phyloP scores from a whole-genome alignment of 2,797 vertebrate species.

The Oceanodroma leucorhoa region DNA sequence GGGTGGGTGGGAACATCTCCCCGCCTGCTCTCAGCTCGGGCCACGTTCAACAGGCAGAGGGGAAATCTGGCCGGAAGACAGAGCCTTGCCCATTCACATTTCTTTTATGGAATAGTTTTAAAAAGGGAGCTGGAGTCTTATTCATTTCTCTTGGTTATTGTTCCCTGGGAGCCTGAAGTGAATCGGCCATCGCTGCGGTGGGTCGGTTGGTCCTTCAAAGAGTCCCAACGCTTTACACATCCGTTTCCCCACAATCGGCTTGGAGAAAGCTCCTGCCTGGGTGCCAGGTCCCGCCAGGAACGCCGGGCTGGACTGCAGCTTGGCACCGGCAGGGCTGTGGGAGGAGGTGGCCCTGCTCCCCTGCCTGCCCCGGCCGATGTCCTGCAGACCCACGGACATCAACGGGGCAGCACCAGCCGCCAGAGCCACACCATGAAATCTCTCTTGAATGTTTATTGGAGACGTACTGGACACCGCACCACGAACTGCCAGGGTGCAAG shows the following conservation, averaged over 20 bases:
- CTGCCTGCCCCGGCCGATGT: accelerated
- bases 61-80: conserved; percentile 63
- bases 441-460: not conserved
- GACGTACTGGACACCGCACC: not conserved
- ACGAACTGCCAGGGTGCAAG: not conserved
- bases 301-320: not conserved
- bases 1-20: conserved; percentile 59
- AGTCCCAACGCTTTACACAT: conserved; percentile 50
- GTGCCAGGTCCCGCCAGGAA: conserved; percentile 41
- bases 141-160: conserved; percentile 55
- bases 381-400: not conserved
- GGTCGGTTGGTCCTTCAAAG: conserved; percentile 56
- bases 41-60: conserved; percentile 50
- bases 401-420: not conserved
- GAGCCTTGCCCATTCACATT: conserved; percentile 61
- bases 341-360: not conserved
- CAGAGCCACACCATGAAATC: not conserved
- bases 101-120: conserved; percentile 57
- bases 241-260: conserved; percentile 46
- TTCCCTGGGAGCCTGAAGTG: conserved; percentile 61
- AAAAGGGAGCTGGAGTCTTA: conserved; percentile 51
- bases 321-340: not conserved
- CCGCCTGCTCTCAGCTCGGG: not conserved
- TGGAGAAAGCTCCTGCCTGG: conserved; percentile 14
- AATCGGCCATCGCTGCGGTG: conserved; percentile 57